Conservation (phyloP, 2,113 vertebrate species). For the Calypte anna region DNA sequence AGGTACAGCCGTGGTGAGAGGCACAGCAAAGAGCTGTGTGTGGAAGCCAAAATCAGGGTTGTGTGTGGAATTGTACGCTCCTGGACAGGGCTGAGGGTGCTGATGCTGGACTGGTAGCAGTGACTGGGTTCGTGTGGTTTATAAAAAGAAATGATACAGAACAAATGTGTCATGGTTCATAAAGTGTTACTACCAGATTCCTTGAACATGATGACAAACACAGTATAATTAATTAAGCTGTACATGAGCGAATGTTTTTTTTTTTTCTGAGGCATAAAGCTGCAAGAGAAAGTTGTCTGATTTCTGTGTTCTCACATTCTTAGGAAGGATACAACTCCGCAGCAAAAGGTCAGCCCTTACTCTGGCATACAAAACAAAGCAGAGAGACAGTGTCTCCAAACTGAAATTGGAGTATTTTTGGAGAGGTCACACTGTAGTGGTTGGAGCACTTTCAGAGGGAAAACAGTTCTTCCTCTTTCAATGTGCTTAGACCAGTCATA, state of each 20-base stretch:
- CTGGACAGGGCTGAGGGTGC: neutral
- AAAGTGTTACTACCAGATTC: neutral
- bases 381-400: neutral
- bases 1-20: accelerated
- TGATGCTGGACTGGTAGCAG: neutral
- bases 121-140: neutral
- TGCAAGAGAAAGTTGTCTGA: neutral
- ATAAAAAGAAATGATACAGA: neutral
- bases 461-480: neutral
- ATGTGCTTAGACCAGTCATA: neutral
- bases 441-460: neutral
- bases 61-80: accelerated
- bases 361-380: neutral
- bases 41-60: neutral
- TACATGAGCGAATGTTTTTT: neutral
- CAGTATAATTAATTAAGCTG: neutral
- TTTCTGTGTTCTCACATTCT: neutral
- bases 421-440: neutral
- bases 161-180: neutral
- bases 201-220: neutral
- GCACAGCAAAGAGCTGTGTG: neutral
- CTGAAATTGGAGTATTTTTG: neutral
- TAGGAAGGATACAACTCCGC: neutral
- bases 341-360: neutral
- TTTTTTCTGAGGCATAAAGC: neutral